Evolutionary conservation across 1,140 invertebrate species (phyloP).

Genomic region (Bombus waltoni): DNA sequence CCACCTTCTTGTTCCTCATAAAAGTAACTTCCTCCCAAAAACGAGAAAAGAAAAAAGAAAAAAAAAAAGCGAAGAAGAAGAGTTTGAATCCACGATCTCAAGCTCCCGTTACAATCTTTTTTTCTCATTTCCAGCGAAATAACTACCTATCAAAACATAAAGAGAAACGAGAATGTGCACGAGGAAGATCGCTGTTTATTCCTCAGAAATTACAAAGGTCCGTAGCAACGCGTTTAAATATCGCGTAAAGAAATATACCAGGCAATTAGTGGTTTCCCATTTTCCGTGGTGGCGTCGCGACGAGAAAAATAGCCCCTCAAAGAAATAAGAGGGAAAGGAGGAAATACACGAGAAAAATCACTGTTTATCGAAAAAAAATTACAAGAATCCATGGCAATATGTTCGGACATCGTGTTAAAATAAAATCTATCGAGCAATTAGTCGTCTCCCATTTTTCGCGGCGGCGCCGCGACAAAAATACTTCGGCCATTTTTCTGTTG

Average conservation of each 20-base stretch:
- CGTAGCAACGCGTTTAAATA: background rate
- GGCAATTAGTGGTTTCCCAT: slow-evolving; percentile 5
- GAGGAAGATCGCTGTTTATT: background rate
- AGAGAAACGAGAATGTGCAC: too few species aligned
- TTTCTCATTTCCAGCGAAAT: too few species aligned
- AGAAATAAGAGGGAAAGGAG: background rate
- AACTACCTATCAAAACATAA: too few species aligned
- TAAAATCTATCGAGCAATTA: slow-evolving; percentile 2
- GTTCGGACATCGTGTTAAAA: background rate
- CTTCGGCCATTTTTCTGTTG: slow-evolving; percentile 35
- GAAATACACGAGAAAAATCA: background rate
- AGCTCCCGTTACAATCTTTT: too few species aligned
- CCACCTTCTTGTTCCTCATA: too few species aligned
- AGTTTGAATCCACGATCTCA: too few species aligned
- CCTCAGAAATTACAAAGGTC: background rate
- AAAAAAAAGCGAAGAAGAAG: too few species aligned
- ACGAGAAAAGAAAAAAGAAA: background rate
- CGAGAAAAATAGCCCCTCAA: too few species aligned
- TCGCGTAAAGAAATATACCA: background rate
- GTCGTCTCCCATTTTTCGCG: slow-evolving; percentile 15
- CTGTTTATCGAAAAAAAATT: background rate
- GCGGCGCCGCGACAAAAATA: background rate
- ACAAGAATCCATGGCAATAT: background rate
- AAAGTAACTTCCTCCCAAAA: background rate
- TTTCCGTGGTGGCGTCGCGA: background rate